Percentiles rank a stretch among this genome's conserved stretches.
Conservation (phyloP, 2,113 vertebrate genomes). For the Tragelaphus strepsiceros region DNA sequence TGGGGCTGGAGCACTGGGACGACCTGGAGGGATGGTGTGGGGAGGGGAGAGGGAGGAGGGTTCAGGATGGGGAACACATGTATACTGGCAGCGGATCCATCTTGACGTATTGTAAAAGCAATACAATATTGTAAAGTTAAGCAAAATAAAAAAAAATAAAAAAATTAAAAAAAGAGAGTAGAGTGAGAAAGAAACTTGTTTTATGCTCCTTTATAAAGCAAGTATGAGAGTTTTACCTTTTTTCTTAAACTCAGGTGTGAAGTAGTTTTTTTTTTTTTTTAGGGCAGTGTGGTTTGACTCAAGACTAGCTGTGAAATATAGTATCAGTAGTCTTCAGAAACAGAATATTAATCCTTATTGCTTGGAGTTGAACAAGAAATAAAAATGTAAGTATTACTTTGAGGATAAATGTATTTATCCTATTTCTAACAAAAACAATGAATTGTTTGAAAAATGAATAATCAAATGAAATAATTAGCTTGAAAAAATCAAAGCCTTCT, state of each 20-base stretch:
- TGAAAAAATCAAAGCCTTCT: background rate
- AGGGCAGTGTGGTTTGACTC: background rate
- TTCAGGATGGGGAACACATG: too few relatives aligned
- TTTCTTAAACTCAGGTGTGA: background rate
- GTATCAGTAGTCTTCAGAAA: background rate
- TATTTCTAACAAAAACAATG: background rate
- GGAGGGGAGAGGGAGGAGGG: too few relatives aligned
- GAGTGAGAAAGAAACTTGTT: background rate
- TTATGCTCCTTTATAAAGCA: background rate
- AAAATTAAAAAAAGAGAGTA: background rate
- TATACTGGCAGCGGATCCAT: too few relatives aligned
- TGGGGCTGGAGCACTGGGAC: too few relatives aligned
- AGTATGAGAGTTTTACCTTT: background rate
- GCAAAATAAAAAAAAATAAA: too few relatives aligned
- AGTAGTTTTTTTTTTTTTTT: background rate
- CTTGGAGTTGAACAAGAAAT: background rate
- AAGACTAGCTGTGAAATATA: background rate
- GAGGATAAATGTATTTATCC: background rate
- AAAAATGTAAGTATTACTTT: background rate
- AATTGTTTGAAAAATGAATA: background rate
- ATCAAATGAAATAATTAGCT: background rate
- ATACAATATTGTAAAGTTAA: too few relatives aligned
- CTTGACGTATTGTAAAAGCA: too few relatives aligned
- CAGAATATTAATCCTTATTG: background rate
- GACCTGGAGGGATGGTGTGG: too few relatives aligned